These are phyloP conservation scores for Drosophila infuscata DNA, from an alignment of 2,888 invertebrate species.

Conservation along the genomic window DNA sequence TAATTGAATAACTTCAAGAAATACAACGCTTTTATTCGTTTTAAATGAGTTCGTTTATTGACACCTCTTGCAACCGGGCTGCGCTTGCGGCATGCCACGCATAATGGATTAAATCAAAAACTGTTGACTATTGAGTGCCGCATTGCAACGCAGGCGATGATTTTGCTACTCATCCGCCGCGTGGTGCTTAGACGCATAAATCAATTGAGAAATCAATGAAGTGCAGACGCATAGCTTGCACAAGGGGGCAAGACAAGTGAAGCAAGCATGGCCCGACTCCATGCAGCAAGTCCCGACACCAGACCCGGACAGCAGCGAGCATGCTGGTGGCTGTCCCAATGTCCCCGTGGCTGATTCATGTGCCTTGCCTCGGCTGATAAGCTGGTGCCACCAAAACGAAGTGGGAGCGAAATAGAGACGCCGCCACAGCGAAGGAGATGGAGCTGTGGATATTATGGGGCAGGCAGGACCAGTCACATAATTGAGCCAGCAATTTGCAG, in stretches of 20 bases:
- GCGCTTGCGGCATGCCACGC: constrained; percentile 25
- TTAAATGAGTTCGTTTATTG: constrained; percentile 4
- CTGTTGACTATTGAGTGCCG: constrained; percentile 36
- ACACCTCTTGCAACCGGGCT: constrained; percentile 6
- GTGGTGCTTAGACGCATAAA: constrained; percentile 63
- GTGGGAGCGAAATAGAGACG: neutral
- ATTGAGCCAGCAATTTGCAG: constrained; percentile 68
- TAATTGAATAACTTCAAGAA: too few relatives aligned
- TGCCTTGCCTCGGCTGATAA: constrained; percentile 53
- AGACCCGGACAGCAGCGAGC: constrained; percentile 18
- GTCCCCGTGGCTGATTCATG: constrained; percentile 55
- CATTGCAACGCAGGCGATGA: constrained; percentile 47
- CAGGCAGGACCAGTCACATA: constrained; percentile 49
- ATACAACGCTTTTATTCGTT: neutral
- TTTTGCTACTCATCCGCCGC: constrained; percentile 35
- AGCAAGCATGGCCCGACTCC: constrained; percentile 4
- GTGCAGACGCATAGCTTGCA: constrained; percentile 52
- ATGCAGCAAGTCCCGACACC: neutral
- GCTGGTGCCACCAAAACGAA: constrained; percentile 39
- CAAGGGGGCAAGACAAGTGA: constrained; percentile 2
- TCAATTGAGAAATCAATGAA: constrained; percentile 71
- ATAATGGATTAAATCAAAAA: constrained; percentile 45
- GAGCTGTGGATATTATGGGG: constrained; percentile 4
- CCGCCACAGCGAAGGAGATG: neutral
- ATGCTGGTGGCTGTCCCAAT: constrained; percentile 43